A percentile compares a stretch with the other conserved stretches of the same genome.
These are phyloP conservation scores for Synanthedon formicaeformis DNA, from an alignment of 2,888 invertebrate genomes.

Conservation along the genomic window DNA sequence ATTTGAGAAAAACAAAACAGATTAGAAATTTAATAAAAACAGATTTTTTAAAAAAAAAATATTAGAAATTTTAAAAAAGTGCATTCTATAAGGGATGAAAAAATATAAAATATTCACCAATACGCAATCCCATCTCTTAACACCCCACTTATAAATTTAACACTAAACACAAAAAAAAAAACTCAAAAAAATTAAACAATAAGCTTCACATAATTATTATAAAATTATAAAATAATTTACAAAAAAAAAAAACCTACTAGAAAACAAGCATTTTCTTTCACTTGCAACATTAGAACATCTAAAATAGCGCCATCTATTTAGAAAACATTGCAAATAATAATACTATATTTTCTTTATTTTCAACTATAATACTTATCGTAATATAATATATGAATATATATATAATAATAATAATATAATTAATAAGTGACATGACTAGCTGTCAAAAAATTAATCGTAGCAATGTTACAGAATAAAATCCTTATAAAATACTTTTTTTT, in stretches of 20 bases:
- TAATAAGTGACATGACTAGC: conserved; percentile 58
- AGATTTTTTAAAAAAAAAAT: too few species aligned
- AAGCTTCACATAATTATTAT: not conserved
- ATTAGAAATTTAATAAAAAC: too few species aligned
- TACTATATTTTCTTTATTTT: conserved; percentile 10
- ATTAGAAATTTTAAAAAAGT: too few species aligned
- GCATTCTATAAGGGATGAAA: too few species aligned
- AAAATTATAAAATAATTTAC: not conserved
- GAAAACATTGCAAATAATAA: conserved; percentile 21
- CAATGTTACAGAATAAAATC: too few species aligned
- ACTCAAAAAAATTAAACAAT: not conserved
- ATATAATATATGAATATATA: too few species aligned
- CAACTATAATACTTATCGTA: conserved; percentile 49
- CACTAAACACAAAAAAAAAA: not conserved
- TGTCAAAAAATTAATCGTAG: conserved; percentile 7
- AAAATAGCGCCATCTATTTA: conserved; percentile 63
- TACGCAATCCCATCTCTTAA: too few species aligned
- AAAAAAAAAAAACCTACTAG: not conserved
- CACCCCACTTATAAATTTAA: not conserved
- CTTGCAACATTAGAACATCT: conserved; percentile 53
- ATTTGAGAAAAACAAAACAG: too few species aligned
- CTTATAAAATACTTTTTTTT: too few species aligned
- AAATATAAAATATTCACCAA: too few species aligned
- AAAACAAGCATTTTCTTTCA: conserved; percentile 11
- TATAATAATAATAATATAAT: conserved; percentile 15